phyloP scores from a whole-genome alignment of 2,113 vertebrate species.

The Aspidoscelis tigris region DNA sequence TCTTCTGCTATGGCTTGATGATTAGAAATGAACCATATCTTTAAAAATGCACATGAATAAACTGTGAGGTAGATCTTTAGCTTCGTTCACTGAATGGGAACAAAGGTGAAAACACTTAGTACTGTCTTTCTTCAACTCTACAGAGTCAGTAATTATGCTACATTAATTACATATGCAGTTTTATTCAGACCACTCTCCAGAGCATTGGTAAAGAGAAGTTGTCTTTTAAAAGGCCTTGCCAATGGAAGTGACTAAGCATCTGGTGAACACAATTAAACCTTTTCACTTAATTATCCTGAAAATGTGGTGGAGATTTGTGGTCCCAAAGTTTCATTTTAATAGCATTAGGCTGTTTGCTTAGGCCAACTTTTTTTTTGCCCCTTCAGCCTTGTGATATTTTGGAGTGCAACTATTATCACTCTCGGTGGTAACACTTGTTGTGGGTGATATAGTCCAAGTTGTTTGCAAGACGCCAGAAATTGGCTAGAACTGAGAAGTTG shows the following conservation, averaged over 20 bases:
- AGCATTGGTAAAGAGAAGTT: constrained; percentile 11
- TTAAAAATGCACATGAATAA: constrained; percentile 19
- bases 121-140: constrained; percentile 13
- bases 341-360: not conserved
- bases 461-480: too few species aligned
- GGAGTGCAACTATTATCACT: too few species aligned
- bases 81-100: constrained; percentile 1
- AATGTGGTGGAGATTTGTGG: not conserved
- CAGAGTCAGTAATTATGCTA: not conserved
- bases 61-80: not conserved
- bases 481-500: not conserved
- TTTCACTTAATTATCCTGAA: not conserved
- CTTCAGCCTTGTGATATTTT: too few species aligned
- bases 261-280: not conserved
- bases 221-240: not conserved
- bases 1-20: not conserved
- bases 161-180: not conserved
- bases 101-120: not conserved
- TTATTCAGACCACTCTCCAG: not conserved
- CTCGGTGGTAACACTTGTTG: too few species aligned
- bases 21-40: not conserved
- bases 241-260: not conserved
- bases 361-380: too few species aligned
- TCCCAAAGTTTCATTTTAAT: not conserved
- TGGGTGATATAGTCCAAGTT: too few species aligned